Conservation (phyloP, 37 sponge, comb jelly and placozoan genomes). For the Crambe crambe region DNA sequence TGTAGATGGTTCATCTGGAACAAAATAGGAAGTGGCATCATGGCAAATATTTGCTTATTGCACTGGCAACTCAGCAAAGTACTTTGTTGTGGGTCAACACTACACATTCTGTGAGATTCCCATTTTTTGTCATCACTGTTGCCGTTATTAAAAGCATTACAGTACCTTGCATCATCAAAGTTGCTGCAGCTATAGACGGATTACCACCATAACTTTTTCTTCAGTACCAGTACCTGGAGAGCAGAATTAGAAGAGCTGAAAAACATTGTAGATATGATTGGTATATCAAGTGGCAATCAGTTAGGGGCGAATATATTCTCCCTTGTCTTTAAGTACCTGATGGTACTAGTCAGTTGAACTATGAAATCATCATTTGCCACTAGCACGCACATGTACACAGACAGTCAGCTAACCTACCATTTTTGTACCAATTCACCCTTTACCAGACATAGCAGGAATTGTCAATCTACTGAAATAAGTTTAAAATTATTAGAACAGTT, state of each 20-base stretch:
- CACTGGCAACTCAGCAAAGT: slow-evolving; percentile 30
- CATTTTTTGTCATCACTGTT: slow-evolving; percentile 27
- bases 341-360: neutral
- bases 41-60: neutral
- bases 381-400: neutral
- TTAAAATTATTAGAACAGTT: too few species aligned
- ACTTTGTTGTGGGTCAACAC: slow-evolving; percentile 41
- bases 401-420: too few species aligned
- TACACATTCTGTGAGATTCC: slow-evolving; percentile 25
- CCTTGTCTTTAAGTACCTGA: neutral
- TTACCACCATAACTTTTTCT: neutral
- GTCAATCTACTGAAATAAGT: too few species aligned
- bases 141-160: neutral
- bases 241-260: neutral
- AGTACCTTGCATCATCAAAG: neutral
- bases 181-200: too few species aligned
- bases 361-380: slow-evolving; percentile 23
- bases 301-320: neutral
- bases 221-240: neutral
- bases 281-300: slow-evolving; percentile 11
- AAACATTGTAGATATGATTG: neutral
- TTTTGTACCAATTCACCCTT: too few species aligned
- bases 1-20: neutral
- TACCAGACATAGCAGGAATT: too few species aligned
- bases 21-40: neutral